Base-by-base conservation (phyloP, 2,888 invertebrate genomes). In the Drosophila picticornis region DNA sequence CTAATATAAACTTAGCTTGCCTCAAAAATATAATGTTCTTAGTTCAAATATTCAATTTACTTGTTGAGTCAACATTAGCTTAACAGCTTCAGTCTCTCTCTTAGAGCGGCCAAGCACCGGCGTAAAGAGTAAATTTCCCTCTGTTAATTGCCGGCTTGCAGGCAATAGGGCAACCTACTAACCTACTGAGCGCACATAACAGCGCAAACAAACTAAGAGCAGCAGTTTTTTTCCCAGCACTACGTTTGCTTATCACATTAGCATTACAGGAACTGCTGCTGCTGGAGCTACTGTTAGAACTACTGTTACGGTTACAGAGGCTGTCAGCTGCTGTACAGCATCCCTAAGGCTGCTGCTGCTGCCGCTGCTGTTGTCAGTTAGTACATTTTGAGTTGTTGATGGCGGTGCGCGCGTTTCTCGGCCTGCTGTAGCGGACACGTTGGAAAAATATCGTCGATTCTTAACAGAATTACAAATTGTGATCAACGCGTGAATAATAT, bases 351-450 rank as follows among this genome's bases (percentile, higher is more conserved):
- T 55, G 38, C 48, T 16, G 53, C 63, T 50, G 46, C 68, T 60
- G 67, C 55, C 51, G 29, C 10, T 16, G 43, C 51, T 43, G 27
- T 56, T 34, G 61, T 60, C 69, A 72, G 74, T 89, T 79, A 90
- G 90, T 90, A 84, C 77, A 83, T 71, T 86, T 80, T 85, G 67
- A 91, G 84, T 81, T 81, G 86, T 88, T 76, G 91, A 81, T 68
- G 91, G 81, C 73, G 78, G 77, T 61, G 83, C 72, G 88, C 81
- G 90, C 72, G 80, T 85, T 80, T 52, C 81, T 79, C 46, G 73
- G 81, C 79, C 75, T 38, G 59, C 52, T 56, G 59, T 31, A 27
- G 43, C 46, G 34, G 40, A 48, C 40, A 69, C 68, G 53, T 56
- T 27, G 29, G 13, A 38, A 56, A 38, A 29, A n/a, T 29, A 38